A percentile compares a stretch with the other conserved stretches of the same genome.
phyloP scores from a whole-genome alignment of 30 jellyfish, hydroid and myxozoan genomes.

The Catostylus mosaicus region DNA sequence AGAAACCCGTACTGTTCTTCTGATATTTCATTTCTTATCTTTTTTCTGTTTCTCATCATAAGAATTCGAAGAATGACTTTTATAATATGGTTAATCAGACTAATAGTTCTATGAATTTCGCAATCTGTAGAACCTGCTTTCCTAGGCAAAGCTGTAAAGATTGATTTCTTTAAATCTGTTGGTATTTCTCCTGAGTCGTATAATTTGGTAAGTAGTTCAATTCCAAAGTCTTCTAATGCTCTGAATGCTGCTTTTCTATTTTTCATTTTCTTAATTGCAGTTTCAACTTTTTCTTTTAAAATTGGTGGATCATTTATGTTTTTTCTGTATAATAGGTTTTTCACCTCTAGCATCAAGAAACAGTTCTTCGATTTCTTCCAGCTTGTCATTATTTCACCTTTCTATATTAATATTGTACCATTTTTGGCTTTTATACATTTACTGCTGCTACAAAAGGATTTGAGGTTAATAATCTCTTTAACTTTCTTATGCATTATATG shows the following conservation, averaged over 20 bases:
- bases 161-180: not conserved
- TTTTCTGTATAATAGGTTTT: constrained; percentile 8
- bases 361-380: constrained; percentile 59
- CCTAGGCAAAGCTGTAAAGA: not conserved
- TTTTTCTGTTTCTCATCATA: not conserved
- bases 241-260: constrained; percentile 12
- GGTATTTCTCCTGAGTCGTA: constrained; percentile 15
- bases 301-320: constrained; percentile 3
- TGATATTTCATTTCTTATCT: not conserved
- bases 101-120: constrained; percentile 17
- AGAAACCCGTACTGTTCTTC: not conserved
- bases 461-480: constrained; percentile 16
- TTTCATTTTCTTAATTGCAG: constrained; percentile 11
- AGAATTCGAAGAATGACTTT: not conserved
- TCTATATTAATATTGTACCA: constrained; percentile 41
- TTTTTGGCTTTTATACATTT: constrained; percentile 44
- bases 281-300: not conserved
- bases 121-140: constrained; percentile 8
- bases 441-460: constrained; percentile 21
- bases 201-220: not conserved
- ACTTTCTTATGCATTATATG: constrained; percentile 32
- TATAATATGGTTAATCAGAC: not conserved
- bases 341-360: constrained; percentile 40
- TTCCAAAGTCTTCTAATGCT: constrained; percentile 35
- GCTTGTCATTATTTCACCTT: constrained; percentile 48